Base-by-base conservation (phyloP, 2,113 vertebrate genomes). In the Coryphaenoides rupestris region DNA sequence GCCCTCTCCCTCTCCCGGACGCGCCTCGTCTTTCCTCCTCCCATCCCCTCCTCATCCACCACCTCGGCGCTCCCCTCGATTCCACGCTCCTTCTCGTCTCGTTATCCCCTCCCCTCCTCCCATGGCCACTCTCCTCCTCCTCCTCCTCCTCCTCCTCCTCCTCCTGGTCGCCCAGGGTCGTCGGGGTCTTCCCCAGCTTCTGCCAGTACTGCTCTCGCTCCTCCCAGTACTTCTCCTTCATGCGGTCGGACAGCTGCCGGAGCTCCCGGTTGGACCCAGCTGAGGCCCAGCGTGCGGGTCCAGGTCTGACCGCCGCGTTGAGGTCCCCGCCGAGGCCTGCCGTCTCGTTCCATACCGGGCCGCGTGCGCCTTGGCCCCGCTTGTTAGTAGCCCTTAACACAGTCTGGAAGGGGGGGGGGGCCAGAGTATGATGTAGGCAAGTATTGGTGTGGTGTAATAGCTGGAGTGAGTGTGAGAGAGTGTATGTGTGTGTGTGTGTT, bases 371-470 rank as follows among this genome's bases (percentile, higher is more conserved):
- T 94, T 94, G 0, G 92, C 93, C 63, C 93, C n/a, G 81, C 81
- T 94, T 95, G 85, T 94, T n/a, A 95, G 75, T 93, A 94, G 17
- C 89, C 92, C 66, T 94, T 93, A 63, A 93, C 91, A 0, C 93
- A 93, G 81, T 91, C 94, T 94, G 79, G n/a, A n/a, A n/a, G n/a
- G n/a, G n/a, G n/a, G n/a, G n/a, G n/a, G n/a, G 33, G 9, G 33
- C 2, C 5, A 12, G 33, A 12, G 33, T n/a, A n/a, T n/a, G n/a
- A n/a, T n/a, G n/a, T n/a, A n/a, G n/a, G n/a, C n/a, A n/a, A n/a
- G n/a, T n/a, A n/a, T n/a, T n/a, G n/a, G n/a, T n/a, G n/a, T n/a
- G n/a, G n/a, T n/a, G n/a, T n/a, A n/a, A n/a, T n/a, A n/a, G n/a
- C n/a, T n/a, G n/a, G 24, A 6, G 24, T 3, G 24, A 26, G 3